A percentile compares a stretch with the other conserved stretches of the same genome.
Conservation (phyloP, 2,797 vertebrate species). For the Gallinago stenura region DNA sequence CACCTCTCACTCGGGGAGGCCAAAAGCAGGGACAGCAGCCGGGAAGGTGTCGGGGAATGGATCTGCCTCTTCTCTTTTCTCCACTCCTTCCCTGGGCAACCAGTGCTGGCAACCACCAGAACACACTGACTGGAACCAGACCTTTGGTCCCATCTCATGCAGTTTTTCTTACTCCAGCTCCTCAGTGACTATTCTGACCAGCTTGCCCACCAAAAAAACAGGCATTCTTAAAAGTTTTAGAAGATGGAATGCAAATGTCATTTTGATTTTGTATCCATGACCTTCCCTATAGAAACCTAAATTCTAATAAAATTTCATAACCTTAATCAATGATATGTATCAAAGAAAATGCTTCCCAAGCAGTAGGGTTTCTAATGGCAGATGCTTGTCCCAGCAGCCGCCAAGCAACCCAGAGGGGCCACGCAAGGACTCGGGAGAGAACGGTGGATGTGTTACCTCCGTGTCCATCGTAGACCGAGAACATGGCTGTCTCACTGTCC, state of each 20-base stretch:
- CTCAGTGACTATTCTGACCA: neutral
- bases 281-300: neutral
- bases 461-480: constrained; percentile 97
- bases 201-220: neutral
- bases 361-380: neutral
- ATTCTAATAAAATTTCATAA: neutral
- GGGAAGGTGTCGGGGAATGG: neutral
- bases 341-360: neutral
- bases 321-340: fast-evolving
- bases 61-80: neutral
- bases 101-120: neutral
- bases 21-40: neutral
- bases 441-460: constrained; percentile 84
- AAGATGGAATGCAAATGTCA: neutral
- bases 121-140: neutral
- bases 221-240: neutral
- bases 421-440: neutral
- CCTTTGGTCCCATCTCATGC: neutral
- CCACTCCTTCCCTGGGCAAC: neutral
- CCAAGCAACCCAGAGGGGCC: neutral
- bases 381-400: neutral
- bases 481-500: constrained; percentile 96
- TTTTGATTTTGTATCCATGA: neutral
- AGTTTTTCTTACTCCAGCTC: neutral
- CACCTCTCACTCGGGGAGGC: neutral